Evolutionary conservation across 2,888 invertebrate species (phyloP).

Genomic region (Helleia helle): DNA sequence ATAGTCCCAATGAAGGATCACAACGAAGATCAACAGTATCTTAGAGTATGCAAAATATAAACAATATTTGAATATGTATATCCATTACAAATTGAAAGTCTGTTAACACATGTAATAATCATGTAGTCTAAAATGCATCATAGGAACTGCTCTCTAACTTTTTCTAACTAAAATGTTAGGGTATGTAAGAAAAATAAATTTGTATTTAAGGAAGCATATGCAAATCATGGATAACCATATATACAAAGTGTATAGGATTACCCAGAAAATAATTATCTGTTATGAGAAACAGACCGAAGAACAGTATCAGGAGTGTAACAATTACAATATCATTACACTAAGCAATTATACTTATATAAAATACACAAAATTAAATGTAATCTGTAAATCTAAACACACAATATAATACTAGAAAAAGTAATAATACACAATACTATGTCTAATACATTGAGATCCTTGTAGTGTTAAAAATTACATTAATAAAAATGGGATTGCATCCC

Average conservation of each 20-base stretch:
- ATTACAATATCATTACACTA: neutral
- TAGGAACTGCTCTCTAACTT: neutral
- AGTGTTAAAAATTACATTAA: constrained; percentile 4
- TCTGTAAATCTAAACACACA: neutral
- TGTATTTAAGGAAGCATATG: too few species aligned
- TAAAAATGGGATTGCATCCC: constrained; percentile 9
- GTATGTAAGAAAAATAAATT: too few species aligned
- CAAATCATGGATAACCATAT: too few species aligned
- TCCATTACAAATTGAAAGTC: neutral
- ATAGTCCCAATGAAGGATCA: neutral
- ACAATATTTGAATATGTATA: neutral
- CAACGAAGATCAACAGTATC: neutral
- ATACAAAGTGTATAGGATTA: too few species aligned
- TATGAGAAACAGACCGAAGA: too few species aligned
- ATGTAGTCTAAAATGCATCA: neutral
- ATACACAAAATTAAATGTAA: neutral
- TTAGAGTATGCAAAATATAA: neutral
- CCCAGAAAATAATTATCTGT: too few species aligned
- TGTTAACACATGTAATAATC: neutral
- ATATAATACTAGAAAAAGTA: constrained; percentile 3
- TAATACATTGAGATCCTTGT: constrained; percentile 11
- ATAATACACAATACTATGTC: constrained; percentile 12
- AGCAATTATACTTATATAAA: constrained; percentile 1
- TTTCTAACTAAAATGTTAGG: too few species aligned
- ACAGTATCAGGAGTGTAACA: too few species aligned